Conservation (phyloP, 2,888 invertebrate genomes). For the Drosophila sordidula region DNA sequence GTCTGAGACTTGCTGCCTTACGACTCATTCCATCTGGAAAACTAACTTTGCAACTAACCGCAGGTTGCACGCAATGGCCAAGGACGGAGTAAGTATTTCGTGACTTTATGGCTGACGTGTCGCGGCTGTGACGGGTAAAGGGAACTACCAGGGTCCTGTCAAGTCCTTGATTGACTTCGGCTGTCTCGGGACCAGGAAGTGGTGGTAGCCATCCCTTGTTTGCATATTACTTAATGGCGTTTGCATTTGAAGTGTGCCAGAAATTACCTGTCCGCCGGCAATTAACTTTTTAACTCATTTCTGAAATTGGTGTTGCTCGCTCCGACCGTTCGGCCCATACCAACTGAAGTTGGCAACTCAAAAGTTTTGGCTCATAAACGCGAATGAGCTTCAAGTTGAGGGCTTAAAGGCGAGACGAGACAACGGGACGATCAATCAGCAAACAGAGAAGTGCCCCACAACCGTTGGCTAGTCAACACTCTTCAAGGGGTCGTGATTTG, state of each 20-base stretch:
- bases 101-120: constrained; percentile 81
- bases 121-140: constrained; percentile 40
- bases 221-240: constrained; percentile 80
- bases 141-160: constrained; percentile 47
- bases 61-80: constrained; percentile 70
- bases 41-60: constrained; percentile 66
- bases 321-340: constrained; percentile 1
- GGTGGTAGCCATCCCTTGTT: constrained; percentile 70
- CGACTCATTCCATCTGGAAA: constrained; percentile 19
- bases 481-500: constrained; percentile 59
- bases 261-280: constrained; percentile 80
- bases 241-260: constrained; percentile 78
- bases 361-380: constrained; percentile 70
- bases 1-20: neutral
- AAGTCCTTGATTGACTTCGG: constrained; percentile 73
- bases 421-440: constrained; percentile 66
- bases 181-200: constrained; percentile 15
- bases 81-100: constrained; percentile 65
- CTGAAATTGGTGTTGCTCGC: constrained; percentile 45
- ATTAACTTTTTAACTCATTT: constrained; percentile 79
- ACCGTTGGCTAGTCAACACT: constrained; percentile 65
- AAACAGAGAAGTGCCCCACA: constrained; percentile 17
- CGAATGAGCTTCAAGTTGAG: constrained; percentile 47
- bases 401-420: constrained; percentile 13
- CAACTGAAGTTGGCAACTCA: constrained; percentile 5